These are phyloP conservation scores for Bombus cullumanus DNA, from an alignment of 1,140 invertebrate species.

Conservation along the genomic window DNA sequence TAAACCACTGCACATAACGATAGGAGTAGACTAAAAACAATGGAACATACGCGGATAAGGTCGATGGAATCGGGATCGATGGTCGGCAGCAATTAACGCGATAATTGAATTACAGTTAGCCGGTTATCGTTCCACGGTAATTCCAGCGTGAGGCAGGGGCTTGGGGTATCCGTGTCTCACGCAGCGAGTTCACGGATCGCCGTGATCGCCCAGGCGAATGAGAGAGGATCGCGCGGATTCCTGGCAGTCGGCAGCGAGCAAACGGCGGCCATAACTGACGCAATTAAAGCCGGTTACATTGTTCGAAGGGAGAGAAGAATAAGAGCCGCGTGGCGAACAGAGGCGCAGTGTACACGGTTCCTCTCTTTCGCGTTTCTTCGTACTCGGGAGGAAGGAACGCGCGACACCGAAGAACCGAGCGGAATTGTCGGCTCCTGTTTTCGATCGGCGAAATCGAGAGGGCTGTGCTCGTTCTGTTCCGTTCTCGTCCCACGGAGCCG, in stretches of 20 bases:
- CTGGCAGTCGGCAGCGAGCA: constrained; percentile 39
- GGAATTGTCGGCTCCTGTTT: constrained; percentile 34
- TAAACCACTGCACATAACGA: background rate
- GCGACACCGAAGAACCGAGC: constrained; percentile 7
- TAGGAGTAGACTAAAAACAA: background rate
- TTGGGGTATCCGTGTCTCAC: constrained; percentile 1
- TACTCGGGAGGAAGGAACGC: background rate
- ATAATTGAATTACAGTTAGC: constrained; percentile 47
- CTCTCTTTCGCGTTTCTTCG: constrained; percentile 3
- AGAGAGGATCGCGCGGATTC: constrained; percentile 60
- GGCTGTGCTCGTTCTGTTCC: background rate
- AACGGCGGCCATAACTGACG: constrained; percentile 43
- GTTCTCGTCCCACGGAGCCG: constrained; percentile 1
- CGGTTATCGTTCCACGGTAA: constrained; percentile 39
- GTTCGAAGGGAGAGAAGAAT: constrained; percentile 56
- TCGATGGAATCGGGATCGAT: background rate
- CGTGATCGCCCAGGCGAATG: constrained; percentile 26
- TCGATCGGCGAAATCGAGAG: constrained; percentile 48
- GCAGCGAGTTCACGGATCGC: constrained; percentile 41
- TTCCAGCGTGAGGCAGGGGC: constrained; percentile 26
- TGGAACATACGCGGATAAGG: background rate
- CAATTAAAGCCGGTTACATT: constrained; percentile 66
- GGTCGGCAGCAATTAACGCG: constrained; percentile 36
- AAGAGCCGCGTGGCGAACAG: constrained; percentile 41
- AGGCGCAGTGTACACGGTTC: constrained; percentile 9